These are phyloP conservation scores for Choloepus didactylus DNA, from an alignment of 2,797 vertebrate genomes.

Conservation along the genomic window DNA sequence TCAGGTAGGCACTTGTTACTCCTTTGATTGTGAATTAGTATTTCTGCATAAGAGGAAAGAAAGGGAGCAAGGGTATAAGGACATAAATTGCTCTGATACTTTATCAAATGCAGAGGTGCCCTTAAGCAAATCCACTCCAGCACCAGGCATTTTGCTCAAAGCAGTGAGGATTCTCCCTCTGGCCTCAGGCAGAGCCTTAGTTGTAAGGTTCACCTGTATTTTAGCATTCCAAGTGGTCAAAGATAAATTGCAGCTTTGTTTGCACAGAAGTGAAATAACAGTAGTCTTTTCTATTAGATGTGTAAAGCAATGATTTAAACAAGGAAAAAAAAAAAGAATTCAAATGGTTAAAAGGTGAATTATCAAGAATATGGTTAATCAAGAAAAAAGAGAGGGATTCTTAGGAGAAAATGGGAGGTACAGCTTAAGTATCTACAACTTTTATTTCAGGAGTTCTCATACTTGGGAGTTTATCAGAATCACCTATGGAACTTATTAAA, in stretches of 20 bases:
- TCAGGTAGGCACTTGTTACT: conserved; percentile 59
- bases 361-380: neutral
- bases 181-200: conserved; percentile 78
- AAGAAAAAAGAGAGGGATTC: neutral
- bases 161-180: conserved; percentile 60
- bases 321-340: neutral
- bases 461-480: neutral
- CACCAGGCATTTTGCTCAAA: conserved; percentile 67
- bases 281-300: neutral
- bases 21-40: conserved; percentile 81
- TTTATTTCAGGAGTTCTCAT: neutral
- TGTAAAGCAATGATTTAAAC: neutral
- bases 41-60: conserved; percentile 77
- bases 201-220: conserved; percentile 61
- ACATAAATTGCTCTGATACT: conserved; percentile 82
- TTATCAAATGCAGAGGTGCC: conserved; percentile 80
- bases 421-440: neutral
- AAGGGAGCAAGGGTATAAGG: conserved; percentile 71
- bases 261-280: neutral
- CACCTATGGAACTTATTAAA: neutral
- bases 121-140: conserved; percentile 78
- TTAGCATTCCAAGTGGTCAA: conserved; percentile 62
- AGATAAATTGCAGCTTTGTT: neutral
- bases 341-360: neutral
- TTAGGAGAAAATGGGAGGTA: neutral